Conservation (phyloP, 2,113 vertebrate genomes). For the Agelaius phoeniceus region DNA sequence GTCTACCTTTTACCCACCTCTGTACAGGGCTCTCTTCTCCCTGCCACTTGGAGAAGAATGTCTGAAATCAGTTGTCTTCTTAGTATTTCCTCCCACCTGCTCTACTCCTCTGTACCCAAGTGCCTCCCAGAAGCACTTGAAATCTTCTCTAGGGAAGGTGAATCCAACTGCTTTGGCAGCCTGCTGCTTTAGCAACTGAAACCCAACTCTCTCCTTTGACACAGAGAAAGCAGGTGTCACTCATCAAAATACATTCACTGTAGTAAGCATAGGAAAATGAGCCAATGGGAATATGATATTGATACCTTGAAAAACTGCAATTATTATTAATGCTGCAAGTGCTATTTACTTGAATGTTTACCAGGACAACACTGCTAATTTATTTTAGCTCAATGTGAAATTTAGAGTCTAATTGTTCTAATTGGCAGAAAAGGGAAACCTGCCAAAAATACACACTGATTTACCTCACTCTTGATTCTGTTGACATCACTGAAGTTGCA, state of each 20-base stretch:
- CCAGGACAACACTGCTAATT: slow-evolving; percentile 28
- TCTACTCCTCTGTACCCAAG: not conserved
- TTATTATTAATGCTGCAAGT: not conserved
- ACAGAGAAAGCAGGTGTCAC: not conserved
- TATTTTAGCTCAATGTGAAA: slow-evolving; percentile 25
- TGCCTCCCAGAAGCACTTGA: not conserved
- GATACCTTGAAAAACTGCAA: not conserved
- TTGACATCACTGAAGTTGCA: slow-evolving; percentile 8
- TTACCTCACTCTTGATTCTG: slow-evolving; percentile 7
- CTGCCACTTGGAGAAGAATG: not conserved
- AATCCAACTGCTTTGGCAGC: not conserved
- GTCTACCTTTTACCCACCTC: not conserved
- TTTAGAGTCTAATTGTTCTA: slow-evolving; percentile 41
- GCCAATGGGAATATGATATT: not conserved
- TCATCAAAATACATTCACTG: not conserved
- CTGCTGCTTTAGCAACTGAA: not conserved
- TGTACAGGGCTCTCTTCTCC: not conserved
- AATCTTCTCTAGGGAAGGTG: not conserved
- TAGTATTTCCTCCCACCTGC: not conserved
- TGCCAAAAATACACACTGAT: not conserved
- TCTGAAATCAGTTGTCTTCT: not conserved
- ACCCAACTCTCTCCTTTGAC: not conserved
- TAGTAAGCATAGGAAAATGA: not conserved
- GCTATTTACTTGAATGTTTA: slow-evolving; percentile 49
- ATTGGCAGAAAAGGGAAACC: slow-evolving; percentile 14